These are phyloP conservation scores for Melanostoma scalare DNA, from an alignment of 2,888 invertebrate genomes.

Conservation along the genomic window DNA sequence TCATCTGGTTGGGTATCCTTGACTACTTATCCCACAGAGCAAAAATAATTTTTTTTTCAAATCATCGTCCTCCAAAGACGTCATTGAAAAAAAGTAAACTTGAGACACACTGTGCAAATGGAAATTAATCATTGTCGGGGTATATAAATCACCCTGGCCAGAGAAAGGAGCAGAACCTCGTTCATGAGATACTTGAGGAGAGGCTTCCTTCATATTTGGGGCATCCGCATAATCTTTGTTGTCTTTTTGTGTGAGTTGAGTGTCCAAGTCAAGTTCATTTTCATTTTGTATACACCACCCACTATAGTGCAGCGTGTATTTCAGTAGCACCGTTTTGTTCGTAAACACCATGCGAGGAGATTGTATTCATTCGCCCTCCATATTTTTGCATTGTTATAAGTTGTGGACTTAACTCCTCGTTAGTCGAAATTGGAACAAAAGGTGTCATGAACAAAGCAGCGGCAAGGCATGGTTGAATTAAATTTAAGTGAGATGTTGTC, in stretches of 20 bases:
- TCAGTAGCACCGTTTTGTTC: conserved; percentile 22
- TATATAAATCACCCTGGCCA: conserved; percentile 50
- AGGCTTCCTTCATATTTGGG: conserved; percentile 24
- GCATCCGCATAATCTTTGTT: conserved; percentile 24
- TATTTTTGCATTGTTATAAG: conserved; percentile 26
- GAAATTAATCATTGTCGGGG: conserved; percentile 61
- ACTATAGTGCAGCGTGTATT: background rate
- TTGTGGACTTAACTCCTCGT: conserved; percentile 32
- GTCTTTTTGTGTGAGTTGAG: conserved; percentile 30
- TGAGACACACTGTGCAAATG: conserved; percentile 50
- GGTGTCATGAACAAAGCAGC: conserved; percentile 18
- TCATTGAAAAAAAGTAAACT: conserved; percentile 11
- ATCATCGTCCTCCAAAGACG: background rate
- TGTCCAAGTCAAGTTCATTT: conserved; percentile 54
- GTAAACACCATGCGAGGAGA: conserved; percentile 15
- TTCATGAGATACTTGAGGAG: conserved; percentile 28
- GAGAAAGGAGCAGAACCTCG: conserved; percentile 17
- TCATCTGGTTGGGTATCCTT: conserved; percentile 29
- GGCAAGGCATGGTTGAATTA: too few relatives aligned
- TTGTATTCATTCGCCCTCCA: background rate
- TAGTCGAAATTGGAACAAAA: conserved; percentile 22
- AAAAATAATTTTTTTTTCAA: background rate
- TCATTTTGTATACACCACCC: conserved; percentile 9
- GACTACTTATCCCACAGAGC: conserved; percentile 5
- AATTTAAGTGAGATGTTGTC: too few relatives aligned